phyloP scores from a whole-genome alignment of 2,888 invertebrate species.

The Plebejus melissa region DNA sequence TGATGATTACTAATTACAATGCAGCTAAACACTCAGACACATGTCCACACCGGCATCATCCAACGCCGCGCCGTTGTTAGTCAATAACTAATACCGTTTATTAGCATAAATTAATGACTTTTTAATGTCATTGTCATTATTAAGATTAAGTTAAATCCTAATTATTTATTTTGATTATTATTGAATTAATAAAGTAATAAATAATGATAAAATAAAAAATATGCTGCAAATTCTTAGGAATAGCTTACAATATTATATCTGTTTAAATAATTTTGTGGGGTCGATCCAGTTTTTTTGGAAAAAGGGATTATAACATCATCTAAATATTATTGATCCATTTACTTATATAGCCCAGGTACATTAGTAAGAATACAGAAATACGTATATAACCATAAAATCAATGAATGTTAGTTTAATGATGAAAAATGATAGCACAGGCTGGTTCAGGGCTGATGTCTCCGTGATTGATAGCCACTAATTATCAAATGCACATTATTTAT shows the following conservation, averaged over 20 bases:
- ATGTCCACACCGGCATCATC: background rate
- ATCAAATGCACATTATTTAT: conserved; percentile 5
- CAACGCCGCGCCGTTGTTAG: background rate
- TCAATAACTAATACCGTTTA: background rate
- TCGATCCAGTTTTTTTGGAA: too few species aligned
- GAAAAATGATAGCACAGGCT: background rate
- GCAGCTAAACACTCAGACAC: background rate
- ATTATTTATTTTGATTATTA: background rate
- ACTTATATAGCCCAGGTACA: background rate
- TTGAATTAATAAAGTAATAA: background rate
- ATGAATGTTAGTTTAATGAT: conserved; percentile 3
- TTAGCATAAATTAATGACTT: background rate
- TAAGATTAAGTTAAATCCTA: background rate
- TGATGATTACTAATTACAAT: conserved; percentile 1
- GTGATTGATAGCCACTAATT: background rate
- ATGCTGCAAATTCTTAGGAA: background rate
- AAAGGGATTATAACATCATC: background rate
- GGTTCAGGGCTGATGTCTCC: background rate
- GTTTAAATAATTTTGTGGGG: too few species aligned
- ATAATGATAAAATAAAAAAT: background rate
- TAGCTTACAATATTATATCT: too few species aligned
- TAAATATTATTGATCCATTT: background rate
- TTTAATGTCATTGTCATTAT: background rate
- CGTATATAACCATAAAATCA: background rate
- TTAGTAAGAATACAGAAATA: background rate